Evolutionary conservation across 2,888 invertebrate species (phyloP).

Genomic region (Ecdyonurus torrentis): DNA sequence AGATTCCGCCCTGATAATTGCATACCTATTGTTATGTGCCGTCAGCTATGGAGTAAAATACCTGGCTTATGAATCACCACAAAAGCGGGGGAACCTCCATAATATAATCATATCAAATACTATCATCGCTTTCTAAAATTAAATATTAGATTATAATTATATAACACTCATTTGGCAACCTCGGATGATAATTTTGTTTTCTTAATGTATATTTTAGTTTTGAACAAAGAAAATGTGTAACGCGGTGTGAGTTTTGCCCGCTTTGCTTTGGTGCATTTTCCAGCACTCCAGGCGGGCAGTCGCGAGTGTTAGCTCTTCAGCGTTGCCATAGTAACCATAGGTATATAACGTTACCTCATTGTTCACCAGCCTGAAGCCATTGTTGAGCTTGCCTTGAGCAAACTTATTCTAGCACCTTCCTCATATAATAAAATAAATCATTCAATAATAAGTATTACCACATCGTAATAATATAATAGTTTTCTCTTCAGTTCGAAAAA

Average conservation of each 20-base stretch:
- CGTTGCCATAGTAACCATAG: too few relatives aligned
- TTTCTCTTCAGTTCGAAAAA: too few relatives aligned
- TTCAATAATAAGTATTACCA: too few relatives aligned
- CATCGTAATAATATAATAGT: too few relatives aligned
- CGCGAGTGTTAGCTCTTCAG: too few relatives aligned
- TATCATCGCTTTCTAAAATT: not conserved
- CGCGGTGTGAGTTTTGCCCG: not conserved
- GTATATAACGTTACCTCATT: not conserved
- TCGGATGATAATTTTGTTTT: not conserved
- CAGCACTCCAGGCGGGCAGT: not conserved
- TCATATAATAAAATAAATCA: too few relatives aligned
- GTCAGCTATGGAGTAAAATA: not conserved
- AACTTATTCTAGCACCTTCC: not conserved
- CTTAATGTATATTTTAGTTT: not conserved
- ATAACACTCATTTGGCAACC: not conserved
- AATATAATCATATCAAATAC: not conserved
- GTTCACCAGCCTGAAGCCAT: not conserved
- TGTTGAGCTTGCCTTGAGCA: not conserved
- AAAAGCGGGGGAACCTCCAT: not conserved
- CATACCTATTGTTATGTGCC: not conserved
- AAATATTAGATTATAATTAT: too few relatives aligned
- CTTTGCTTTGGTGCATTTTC: not conserved
- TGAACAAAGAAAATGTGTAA: not conserved
- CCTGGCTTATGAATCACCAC: not conserved
- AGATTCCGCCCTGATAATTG: not conserved